A percentile compares a stretch with the other conserved stretches of the same genome.
phyloP scores from a whole-genome alignment of 2,113 vertebrate species.

The Pleuronectes platessa region DNA sequence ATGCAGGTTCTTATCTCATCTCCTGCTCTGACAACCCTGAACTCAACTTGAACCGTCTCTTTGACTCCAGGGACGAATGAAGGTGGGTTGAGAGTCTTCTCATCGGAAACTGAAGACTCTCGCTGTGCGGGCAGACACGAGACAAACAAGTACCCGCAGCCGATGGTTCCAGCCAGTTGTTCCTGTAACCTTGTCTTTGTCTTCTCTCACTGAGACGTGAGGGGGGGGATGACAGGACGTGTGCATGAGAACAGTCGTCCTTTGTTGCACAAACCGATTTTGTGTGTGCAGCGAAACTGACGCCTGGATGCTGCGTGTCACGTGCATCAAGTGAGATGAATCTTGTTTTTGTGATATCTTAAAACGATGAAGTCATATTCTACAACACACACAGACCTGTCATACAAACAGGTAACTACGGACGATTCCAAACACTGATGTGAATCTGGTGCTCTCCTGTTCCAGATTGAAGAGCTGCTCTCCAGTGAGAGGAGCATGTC shows the following conservation, averaged over 20 bases:
- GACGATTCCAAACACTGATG: neutral
- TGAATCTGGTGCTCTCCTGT: neutral
- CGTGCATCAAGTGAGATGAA: constrained; percentile 26
- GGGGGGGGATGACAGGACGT: constrained; percentile 10
- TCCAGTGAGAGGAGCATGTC: neutral
- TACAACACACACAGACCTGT: constrained; percentile 1
- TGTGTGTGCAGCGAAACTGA: constrained; percentile 54
- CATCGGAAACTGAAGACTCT: constrained; percentile 23
- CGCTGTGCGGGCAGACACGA: constrained; percentile 48
- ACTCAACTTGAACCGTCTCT: constrained; percentile 64
- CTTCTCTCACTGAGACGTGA: constrained; percentile 16
- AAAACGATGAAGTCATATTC: constrained; percentile 45
- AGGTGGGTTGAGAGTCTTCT: constrained; percentile 8
- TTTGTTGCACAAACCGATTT: constrained; percentile 56
- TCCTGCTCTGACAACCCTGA: constrained; percentile 50
- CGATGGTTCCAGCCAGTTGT: constrained; percentile 51
- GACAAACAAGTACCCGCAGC: constrained; percentile 49
- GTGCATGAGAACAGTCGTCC: constrained; percentile 42
- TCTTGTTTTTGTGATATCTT: constrained; percentile 40
- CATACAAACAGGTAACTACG: constrained; percentile 8
- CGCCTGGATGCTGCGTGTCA: constrained; percentile 27
- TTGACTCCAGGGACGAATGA: constrained; percentile 7
- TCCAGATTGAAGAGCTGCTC: no score
- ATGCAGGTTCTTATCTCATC: constrained; percentile 58
- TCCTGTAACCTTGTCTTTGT: constrained; percentile 28